These are phyloP conservation scores for Rhyacophila evoluta DNA, from an alignment of 2,888 invertebrate genomes.

Conservation along the genomic window DNA sequence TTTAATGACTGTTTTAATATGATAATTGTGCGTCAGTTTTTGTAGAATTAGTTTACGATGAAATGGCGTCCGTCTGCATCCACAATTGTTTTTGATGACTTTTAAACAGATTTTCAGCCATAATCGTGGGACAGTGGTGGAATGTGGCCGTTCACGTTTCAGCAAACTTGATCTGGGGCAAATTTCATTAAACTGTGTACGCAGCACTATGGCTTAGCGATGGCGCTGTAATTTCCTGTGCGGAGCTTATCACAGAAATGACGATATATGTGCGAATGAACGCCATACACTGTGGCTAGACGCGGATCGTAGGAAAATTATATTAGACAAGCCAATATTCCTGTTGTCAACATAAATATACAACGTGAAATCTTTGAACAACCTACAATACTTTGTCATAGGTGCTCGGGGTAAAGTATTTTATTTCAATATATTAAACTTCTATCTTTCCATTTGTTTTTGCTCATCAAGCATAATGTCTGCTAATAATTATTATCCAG, in stretches of 20 bases:
- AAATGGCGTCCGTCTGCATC: too few species aligned
- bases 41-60: too few species aligned
- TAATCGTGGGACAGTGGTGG: constrained; percentile 58
- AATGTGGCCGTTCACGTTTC: constrained; percentile 56
- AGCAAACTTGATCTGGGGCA: constrained; percentile 50
- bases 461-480: too few species aligned
- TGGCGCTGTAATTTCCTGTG: constrained; percentile 53
- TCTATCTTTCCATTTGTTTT: too few species aligned
- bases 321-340: background rate
- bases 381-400: too few species aligned
- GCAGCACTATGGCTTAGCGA: constrained; percentile 52
- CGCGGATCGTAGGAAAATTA: constrained; percentile 20
- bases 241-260: constrained; percentile 53
- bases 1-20: too few species aligned
- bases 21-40: too few species aligned
- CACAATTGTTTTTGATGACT: background rate
- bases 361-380: too few species aligned
- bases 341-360: background rate
- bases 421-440: too few species aligned
- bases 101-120: constrained; percentile 25
- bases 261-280: constrained; percentile 47
- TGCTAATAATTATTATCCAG: too few species aligned
- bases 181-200: constrained; percentile 51
- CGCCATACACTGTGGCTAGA: background rate
- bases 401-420: too few species aligned